Conservation (phyloP, 1,140 invertebrate species). For the Zaprionus taronus region DNA sequence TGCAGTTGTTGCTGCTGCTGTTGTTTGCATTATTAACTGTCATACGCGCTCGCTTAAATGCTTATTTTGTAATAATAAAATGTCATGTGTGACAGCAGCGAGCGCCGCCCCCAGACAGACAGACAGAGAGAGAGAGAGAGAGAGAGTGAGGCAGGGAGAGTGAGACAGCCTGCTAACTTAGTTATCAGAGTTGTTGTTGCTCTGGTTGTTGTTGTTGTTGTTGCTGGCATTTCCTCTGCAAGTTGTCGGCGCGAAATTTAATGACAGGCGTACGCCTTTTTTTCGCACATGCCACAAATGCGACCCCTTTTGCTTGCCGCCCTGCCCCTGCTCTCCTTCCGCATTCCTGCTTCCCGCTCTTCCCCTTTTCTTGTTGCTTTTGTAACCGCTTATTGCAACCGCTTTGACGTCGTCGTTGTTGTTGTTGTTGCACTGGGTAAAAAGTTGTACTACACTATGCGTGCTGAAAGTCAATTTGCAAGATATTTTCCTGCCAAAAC, state of each 20-base stretch:
- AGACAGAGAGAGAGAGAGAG: slow-evolving; percentile 9
- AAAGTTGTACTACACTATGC: slow-evolving; percentile 59
- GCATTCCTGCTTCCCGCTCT: not conserved
- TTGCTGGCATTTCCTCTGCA: slow-evolving; percentile 47
- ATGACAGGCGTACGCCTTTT: slow-evolving; percentile 74
- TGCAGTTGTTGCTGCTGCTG: slow-evolving; percentile 50
- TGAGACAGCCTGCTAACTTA: slow-evolving; percentile 57
- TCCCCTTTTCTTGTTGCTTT: slow-evolving; percentile 10
- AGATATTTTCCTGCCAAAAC: slow-evolving; percentile 60
- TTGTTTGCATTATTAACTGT: slow-evolving; percentile 75
- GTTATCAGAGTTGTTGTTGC: slow-evolving; percentile 54
- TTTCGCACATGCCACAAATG: slow-evolving; percentile 72
- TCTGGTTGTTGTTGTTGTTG: slow-evolving; percentile 24
- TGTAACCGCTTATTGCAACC: slow-evolving; percentile 22
- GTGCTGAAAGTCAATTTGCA: slow-evolving; percentile 75
- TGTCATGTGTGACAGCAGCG: slow-evolving; percentile 65
- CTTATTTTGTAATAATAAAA: slow-evolving; percentile 83
- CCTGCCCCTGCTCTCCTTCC: not conserved
- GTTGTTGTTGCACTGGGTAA: slow-evolving; percentile 37
- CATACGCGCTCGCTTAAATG: slow-evolving; percentile 75
- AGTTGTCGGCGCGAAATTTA: slow-evolving; percentile 71
- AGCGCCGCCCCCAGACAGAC: slow-evolving; percentile 51
- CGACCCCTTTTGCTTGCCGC: slow-evolving; percentile 12
- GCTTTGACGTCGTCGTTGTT: slow-evolving; percentile 4
- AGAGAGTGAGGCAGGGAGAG: slow-evolving; percentile 12